Base-by-base conservation (phyloP, 1,140 invertebrate genomes). In the Episyrphus balteatus region DNA sequence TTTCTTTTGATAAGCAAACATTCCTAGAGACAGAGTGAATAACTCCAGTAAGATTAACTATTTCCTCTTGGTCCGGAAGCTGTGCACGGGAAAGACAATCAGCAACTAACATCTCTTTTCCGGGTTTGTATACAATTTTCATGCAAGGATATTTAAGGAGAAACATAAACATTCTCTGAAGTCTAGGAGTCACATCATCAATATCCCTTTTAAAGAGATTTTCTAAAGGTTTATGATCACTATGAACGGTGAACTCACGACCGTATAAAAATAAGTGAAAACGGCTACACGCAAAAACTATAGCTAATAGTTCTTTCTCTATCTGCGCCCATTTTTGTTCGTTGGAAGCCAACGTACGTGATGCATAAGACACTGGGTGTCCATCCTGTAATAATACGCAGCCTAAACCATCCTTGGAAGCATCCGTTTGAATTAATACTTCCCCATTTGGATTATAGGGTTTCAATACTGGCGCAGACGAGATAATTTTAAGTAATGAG, bases 301-400 rank as follows among this genome's bases (percentile, higher is more conserved):
- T 63, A 8, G 62, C 68, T 5, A 70, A 55, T 13, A 60, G 49
- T 51, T 75, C 71, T 42, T 70, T 73, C 49, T 75, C 70, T 18
- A 72, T 72, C 39, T 66, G 55, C 10, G 62, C 51, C 47, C 65
- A 68, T 21, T 54, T 53, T 40, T 47, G 15, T 51, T 74, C 59
- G 10, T 59, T 54, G 17, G 50, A 45, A 13, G 44, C 59, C 5
- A 63, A 39, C 2, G 55, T 54, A 47, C 56, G 54, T 5, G 58
- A 66, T 6, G 63, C 67, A 53, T 62, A 71, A 11, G 54, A 54
- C 3, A 65, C 51, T 14, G 59, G 61, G 31, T 54, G 42, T 3
- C 47, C 40, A 38, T 58, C 40, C 51, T 69, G 63, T 7, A 65
- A 14, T 21, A 69, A 34, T 12, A 54, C 54, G 39, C 48, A 55